Evolutionary conservation across 2,113 vertebrate genomes (phyloP).

Genomic region (Antennarius striatus): DNA sequence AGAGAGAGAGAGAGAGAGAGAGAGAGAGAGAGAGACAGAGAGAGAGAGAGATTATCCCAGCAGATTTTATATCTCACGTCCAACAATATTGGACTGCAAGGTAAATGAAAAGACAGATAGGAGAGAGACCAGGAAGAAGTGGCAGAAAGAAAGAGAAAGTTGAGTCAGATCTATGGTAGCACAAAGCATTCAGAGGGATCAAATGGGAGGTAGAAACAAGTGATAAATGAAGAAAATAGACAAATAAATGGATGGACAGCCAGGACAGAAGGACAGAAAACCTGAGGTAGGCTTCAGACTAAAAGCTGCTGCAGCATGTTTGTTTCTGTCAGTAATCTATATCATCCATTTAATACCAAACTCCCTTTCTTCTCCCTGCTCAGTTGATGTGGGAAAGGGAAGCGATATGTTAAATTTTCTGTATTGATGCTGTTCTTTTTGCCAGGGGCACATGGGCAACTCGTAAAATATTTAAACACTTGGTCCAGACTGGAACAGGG

Average conservation of each 20-base stretch:
- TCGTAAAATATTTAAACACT: too few species aligned
- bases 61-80: slow-evolving; percentile 54
- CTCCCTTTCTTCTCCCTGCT: too few species aligned
- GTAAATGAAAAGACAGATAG: slow-evolving; percentile 15
- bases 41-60: slow-evolving; percentile 55
- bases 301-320: not conserved
- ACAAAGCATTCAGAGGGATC: not conserved
- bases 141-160: not conserved
- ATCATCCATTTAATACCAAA: not conserved
- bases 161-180: not conserved
- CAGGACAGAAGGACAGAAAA: slow-evolving; percentile 25
- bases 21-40: slow-evolving; percentile 41
- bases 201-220: not conserved
- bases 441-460: too few species aligned
- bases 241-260: slow-evolving; percentile 10
- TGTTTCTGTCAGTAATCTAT: not conserved
- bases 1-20: slow-evolving; percentile 25
- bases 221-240: not conserved
- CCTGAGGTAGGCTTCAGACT: slow-evolving; percentile 21
- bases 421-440: too few species aligned
- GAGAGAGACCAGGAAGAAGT: not conserved
- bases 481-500: too few species aligned
- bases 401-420: too few species aligned
- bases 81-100: slow-evolving; percentile 17
- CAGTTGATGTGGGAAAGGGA: too few species aligned